Conservation (phyloP, 2,797 vertebrate genomes). For the Protosalanx chinensis region DNA sequence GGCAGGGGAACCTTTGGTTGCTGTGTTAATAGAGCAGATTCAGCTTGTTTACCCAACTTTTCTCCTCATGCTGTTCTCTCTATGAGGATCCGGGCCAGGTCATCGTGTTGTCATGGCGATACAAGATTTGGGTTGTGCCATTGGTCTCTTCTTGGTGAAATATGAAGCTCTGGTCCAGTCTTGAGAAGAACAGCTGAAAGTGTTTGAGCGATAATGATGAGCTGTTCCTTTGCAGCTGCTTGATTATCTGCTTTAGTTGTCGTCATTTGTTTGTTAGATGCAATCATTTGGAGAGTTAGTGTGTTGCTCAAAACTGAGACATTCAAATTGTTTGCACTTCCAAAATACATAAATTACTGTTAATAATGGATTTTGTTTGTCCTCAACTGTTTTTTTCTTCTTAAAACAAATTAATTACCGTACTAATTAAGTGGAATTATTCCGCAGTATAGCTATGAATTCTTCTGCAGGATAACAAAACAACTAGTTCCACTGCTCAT, state of each 20-base stretch:
- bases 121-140: constrained; percentile 37
- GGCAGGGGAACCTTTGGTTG: constrained; percentile 49
- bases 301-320: constrained; percentile 7
- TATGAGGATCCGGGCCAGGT: constrained; percentile 54
- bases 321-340: constrained; percentile 27
- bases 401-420: background rate
- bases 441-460: background rate
- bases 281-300: constrained; percentile 24
- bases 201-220: constrained; percentile 19
- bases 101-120: constrained; percentile 40
- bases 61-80: constrained; percentile 49
- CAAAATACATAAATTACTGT: constrained; percentile 23
- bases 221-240: constrained; percentile 22
- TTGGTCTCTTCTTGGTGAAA: constrained; percentile 40
- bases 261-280: constrained; percentile 41
- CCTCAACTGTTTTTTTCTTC: background rate
- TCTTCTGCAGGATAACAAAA: background rate
- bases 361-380: background rate
- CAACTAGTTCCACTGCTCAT: constrained; percentile 1
- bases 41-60: constrained; percentile 60
- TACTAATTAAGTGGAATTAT: background rate
- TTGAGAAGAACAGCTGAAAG: constrained; percentile 23
- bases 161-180: constrained; percentile 3
- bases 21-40: constrained; percentile 65
- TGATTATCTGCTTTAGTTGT: constrained; percentile 39